Percentiles rank a stretch among this genome's conserved stretches.
These are phyloP conservation scores for Aspidiotus destructor DNA, from an alignment of 2,888 invertebrate genomes.

Conservation along the genomic window DNA sequence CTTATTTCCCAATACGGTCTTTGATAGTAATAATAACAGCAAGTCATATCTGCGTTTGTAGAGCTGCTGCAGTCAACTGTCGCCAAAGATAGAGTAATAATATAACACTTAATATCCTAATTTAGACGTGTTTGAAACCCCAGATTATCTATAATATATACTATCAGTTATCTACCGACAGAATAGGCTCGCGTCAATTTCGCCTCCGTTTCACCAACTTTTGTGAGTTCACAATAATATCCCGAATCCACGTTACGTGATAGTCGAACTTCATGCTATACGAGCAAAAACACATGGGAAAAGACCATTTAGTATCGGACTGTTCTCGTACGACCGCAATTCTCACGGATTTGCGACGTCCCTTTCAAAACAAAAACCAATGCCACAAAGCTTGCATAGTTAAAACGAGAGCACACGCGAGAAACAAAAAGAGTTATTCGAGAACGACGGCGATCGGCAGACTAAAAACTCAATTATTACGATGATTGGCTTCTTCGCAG, in stretches of 20 bases:
- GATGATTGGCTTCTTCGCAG: too few species aligned
- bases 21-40: constrained; percentile 7
- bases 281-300: constrained; percentile 34
- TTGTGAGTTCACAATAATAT: constrained; percentile 85
- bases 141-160: neutral
- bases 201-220: constrained; percentile 89
- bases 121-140: neutral
- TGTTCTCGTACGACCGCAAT: constrained; percentile 11
- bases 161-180: neutral
- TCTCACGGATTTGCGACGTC: constrained; percentile 7
- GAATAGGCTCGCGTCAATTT: constrained; percentile 40
- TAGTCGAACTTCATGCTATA: constrained; percentile 43
- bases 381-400: neutral
- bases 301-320: constrained; percentile 19
- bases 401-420: neutral
- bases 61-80: neutral
- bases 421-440: neutral
- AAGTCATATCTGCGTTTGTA: neutral
- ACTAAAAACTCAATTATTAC: too few species aligned
- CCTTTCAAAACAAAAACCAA: constrained; percentile 7
- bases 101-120: neutral
- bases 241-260: constrained; percentile 85
- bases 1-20: constrained; percentile 18
- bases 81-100: neutral
- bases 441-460: neutral